phyloP scores from a whole-genome alignment of 1,140 invertebrate species.

The Phthorimaea operculella region DNA sequence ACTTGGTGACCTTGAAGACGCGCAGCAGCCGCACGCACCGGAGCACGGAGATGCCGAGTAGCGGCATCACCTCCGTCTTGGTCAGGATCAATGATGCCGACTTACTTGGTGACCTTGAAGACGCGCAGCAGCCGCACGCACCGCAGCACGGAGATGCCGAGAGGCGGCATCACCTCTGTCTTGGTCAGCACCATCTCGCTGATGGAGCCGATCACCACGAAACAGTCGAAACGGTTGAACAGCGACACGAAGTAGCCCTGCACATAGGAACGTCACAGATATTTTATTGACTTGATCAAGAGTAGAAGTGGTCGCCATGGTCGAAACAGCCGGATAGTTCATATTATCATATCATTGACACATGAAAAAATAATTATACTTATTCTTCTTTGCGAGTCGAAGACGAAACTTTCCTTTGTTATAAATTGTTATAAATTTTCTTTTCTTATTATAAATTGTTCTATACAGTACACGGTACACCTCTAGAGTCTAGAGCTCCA shows the following conservation, averaged over 20 bases:
- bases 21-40: slow-evolving; percentile 94
- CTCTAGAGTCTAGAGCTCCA: no score
- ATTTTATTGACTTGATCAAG: no score
- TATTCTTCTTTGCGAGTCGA: no score
- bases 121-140: slow-evolving; percentile 96
- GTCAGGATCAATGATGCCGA: slow-evolving; percentile 76
- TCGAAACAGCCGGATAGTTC: no score
- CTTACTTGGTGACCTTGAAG: slow-evolving; percentile 96
- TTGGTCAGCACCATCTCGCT: slow-evolving; percentile 92
- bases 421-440: no score
- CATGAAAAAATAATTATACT: no score
- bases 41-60: slow-evolving; percentile 93
- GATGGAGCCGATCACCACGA: slow-evolving; percentile 97
- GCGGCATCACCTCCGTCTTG: slow-evolving; percentile 87
- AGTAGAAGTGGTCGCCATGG: no score
- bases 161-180: slow-evolving; percentile 86
- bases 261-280: neutral
- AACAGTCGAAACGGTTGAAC: slow-evolving; percentile 97
- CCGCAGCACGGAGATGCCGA: slow-evolving; percentile 95
- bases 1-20: slow-evolving; percentile 98
- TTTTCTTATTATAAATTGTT: no score
- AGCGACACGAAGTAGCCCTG: slow-evolving; percentile 97
- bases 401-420: no score
- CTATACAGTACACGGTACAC: no score
- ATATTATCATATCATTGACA: no score